These are phyloP conservation scores for Glyptemys insculpta DNA, from an alignment of 2,797 vertebrate genomes.

Conservation along the genomic window DNA sequence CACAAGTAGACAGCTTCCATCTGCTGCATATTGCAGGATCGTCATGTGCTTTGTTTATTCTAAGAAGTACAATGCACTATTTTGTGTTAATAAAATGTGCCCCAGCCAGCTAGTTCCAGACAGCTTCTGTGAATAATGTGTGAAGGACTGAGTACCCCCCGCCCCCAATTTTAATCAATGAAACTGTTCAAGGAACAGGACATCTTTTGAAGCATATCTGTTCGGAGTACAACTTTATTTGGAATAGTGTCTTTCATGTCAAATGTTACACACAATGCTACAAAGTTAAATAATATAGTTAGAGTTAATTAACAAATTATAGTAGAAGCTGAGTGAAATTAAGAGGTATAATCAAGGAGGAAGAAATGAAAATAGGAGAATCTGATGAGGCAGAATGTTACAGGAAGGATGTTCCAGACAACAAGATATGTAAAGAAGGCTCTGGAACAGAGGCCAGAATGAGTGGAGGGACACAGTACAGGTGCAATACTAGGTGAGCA, in stretches of 20 bases:
- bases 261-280: slow-evolving; percentile 40
- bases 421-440: not conserved
- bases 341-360: slow-evolving; percentile 32
- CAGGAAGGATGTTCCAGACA: not conserved
- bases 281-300: slow-evolving; percentile 38
- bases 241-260: slow-evolving; percentile 5
- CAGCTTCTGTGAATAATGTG: not conserved
- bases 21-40: not conserved
- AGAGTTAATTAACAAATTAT: slow-evolving; percentile 49
- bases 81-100: not conserved
- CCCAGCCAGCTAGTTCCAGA: not conserved
- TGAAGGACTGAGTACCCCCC: not conserved
- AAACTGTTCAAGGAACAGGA: not conserved
- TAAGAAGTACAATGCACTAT: not conserved
- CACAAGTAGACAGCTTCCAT: not conserved
- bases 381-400: not conserved
- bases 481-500: not conserved
- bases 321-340: slow-evolving; percentile 33
- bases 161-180: not conserved
- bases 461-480: not conserved
- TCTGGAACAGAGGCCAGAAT: not conserved
- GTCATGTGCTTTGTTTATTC: not conserved
- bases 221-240: not conserved
- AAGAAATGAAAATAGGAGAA: slow-evolving; percentile 28
- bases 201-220: not conserved